Conservation (phyloP, 35 echinoderm and acorn worm species). For the Apostichopus californicus region DNA sequence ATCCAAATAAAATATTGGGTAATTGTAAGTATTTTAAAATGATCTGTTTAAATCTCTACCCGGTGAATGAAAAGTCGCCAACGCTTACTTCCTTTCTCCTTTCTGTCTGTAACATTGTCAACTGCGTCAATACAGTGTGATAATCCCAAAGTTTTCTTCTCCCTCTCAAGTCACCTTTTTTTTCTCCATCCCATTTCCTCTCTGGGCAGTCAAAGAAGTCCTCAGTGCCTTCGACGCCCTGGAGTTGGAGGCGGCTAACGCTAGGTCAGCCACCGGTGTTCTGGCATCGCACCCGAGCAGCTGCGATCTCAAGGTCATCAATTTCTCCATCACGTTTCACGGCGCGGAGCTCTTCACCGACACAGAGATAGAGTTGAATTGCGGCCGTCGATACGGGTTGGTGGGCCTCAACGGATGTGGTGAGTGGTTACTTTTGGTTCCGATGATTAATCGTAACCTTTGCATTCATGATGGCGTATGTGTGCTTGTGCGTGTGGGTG, state of each 20-base stretch:
- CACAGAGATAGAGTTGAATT: slow-evolving; percentile 87
- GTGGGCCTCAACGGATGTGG: slow-evolving; percentile 93
- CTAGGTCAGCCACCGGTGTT: slow-evolving; percentile 78
- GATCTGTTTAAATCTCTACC: no score
- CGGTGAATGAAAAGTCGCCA: no score
- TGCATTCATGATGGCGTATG: no score
- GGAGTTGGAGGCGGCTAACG: slow-evolving; percentile 59
- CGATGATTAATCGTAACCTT: no score
- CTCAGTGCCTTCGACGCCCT: slow-evolving; percentile 55
- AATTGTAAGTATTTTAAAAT: no score
- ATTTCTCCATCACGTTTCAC: slow-evolving; percentile 93
- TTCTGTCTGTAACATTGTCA: no score
- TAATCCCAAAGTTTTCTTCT: no score
- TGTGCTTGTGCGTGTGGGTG: no score
- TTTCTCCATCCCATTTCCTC: neutral
- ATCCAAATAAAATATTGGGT: no score
- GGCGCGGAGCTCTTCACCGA: slow-evolving; percentile 85
- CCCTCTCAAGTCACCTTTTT: no score
- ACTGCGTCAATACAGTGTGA: no score
- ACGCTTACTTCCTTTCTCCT: no score
- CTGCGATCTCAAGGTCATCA: slow-evolving; percentile 88
- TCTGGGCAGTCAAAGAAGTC: slow-evolving; percentile 48
- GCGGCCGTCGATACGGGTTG: slow-evolving; percentile 83
- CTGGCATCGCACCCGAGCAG: slow-evolving; percentile 79
- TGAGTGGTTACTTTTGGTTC: slow-evolving; percentile 26